Conservation (phyloP, 2,797 vertebrate genomes). For the Staurois parvus region DNA sequence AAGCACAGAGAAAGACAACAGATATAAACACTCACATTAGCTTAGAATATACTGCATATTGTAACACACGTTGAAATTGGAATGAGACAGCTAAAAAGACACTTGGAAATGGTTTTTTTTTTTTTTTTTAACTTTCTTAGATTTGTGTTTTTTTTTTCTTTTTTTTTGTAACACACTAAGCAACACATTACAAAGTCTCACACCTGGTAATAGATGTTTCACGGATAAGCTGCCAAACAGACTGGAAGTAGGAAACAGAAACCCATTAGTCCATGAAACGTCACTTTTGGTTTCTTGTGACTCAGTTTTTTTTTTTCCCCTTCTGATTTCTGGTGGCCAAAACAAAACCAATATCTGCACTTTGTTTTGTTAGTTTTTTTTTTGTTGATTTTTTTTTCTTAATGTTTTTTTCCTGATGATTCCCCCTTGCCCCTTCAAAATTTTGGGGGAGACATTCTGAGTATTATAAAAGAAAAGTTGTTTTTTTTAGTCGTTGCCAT, state of each 20-base stretch:
- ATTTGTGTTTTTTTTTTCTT: slow-evolving; percentile 45
- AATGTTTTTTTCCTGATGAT: slow-evolving; percentile 69
- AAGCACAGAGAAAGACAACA: slow-evolving; percentile 99
- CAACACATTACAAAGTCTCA: slow-evolving; percentile 94
- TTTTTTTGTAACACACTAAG: slow-evolving; percentile 55
- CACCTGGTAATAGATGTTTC: slow-evolving; percentile 95
- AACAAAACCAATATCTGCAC: slow-evolving; percentile 81
- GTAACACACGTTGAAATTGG: slow-evolving; percentile 99
- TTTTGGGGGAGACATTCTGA: slow-evolving; percentile 28
- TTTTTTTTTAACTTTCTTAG: slow-evolving; percentile 42
- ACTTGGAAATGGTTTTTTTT: slow-evolving; percentile 88
- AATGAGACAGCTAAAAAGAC: slow-evolving; percentile 97
- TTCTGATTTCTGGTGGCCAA: slow-evolving; percentile 87
- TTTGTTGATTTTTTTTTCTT: slow-evolving; percentile 60
- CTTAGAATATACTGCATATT: slow-evolving; percentile 99
- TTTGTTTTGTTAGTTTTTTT: slow-evolving; percentile 76
- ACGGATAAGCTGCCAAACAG: slow-evolving; percentile 93
- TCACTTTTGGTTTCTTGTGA: slow-evolving; percentile 91
- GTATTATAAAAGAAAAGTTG: slow-evolving; percentile 12
- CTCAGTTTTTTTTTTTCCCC: slow-evolving; percentile 75
- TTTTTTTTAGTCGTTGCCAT: slow-evolving; percentile 7
- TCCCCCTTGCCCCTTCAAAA: not conserved
- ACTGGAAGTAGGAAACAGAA: slow-evolving; percentile 88
- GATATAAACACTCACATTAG: slow-evolving; percentile 98
- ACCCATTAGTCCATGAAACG: slow-evolving; percentile 73